Base-by-base conservation (phyloP, 2,797 vertebrate genomes). In the Spheniscus humboldti region DNA sequence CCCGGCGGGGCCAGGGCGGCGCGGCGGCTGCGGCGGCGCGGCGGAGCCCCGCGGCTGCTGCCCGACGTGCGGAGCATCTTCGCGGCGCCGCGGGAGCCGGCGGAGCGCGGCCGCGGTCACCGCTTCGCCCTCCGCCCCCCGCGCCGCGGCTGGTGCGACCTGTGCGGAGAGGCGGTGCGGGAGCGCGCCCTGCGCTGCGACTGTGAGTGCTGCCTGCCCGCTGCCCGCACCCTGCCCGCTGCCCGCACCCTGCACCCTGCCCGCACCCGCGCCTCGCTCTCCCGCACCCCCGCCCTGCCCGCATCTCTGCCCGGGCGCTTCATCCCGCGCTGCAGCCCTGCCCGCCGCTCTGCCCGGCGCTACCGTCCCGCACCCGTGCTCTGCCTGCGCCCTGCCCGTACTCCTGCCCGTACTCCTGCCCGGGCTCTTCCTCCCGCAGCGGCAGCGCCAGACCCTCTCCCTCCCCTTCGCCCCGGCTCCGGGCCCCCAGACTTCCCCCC, bases 61-160 rank as follows among this genome's bases (percentile, higher is more conserved):
- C 98, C 96, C 73, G 98, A 99, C 97, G 99, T 99, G 94, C 98
- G 99, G 98, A 98, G 98, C 97, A 99, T 99, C 97, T 99, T 99
- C 87, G 94, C 97, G 60, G 98, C 94, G 31, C 98, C 97, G 22
- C 88, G 95, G 69, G 99, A 99, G 55, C 98, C 96, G 41, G 77
- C 97, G 11, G 99, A 99, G 94, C 97, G 30, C 35, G 99, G 99
- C 43, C 98, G 98, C 67, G 99, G 99, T 3, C 99, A 99, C 96
- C n/a, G 97, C 86, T 99, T 99, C 96, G 80, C 78, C 19, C 93
- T 95, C 56, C 91, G 95, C 63, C 88, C 97, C 23, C 98, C 98
- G 41, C 94, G 79, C 24, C 96, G 94, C 86, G 99, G 98, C 97
- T 99, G 99, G 99, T 99, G 99, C 59, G 99, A 99, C 94, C 98